Conservation (phyloP, 2,797 vertebrate genomes). For the Sebastes jordani region DNA sequence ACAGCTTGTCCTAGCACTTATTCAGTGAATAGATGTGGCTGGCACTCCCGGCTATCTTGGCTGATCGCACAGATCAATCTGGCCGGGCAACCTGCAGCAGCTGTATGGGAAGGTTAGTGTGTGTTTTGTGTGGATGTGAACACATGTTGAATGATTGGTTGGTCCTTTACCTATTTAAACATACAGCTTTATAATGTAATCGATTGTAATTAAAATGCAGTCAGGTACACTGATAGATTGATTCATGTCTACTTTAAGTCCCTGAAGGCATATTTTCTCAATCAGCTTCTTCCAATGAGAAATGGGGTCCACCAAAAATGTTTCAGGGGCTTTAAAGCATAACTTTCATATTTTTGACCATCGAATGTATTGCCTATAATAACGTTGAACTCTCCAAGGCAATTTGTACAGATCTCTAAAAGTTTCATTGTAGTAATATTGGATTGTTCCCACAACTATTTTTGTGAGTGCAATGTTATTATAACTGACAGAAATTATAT, state of each 20-base stretch:
- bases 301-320: neutral
- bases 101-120: neutral
- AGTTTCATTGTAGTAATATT: neutral
- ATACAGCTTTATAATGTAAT: neutral
- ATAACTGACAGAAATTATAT: neutral
- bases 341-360: neutral
- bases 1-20: slow-evolving; percentile 79
- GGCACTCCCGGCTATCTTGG: slow-evolving; percentile 62
- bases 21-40: slow-evolving; percentile 74
- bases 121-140: neutral
- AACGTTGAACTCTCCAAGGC: neutral
- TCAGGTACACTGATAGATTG: too few species aligned
- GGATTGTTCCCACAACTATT: neutral
- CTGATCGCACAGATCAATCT: slow-evolving; percentile 77
- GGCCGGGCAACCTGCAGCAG: slow-evolving; percentile 25
- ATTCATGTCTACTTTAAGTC: neutral
- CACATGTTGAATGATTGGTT: neutral
- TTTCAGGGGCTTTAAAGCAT: neutral
- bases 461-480: neutral
- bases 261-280: neutral
- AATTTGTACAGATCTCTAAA: too few species aligned
- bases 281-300: neutral
- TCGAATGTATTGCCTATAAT: neutral
- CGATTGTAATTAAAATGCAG: neutral
- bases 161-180: neutral